Conservation (phyloP, 2,113 vertebrate species). For the Saiga tatarica region DNA sequence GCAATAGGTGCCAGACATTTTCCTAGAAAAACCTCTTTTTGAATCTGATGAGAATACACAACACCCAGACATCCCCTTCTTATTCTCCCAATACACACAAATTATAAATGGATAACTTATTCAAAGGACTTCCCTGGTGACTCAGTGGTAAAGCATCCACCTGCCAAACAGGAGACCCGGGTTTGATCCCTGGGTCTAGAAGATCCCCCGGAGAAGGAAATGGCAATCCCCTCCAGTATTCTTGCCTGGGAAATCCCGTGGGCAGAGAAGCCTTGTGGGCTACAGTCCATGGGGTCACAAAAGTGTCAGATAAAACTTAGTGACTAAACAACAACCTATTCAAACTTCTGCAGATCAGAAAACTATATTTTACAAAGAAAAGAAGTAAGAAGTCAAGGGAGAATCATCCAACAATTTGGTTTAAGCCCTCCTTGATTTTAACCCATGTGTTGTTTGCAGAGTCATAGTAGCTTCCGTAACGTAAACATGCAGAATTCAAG, state of each 20-base stretch:
- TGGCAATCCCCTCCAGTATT: not conserved
- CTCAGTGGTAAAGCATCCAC: not conserved
- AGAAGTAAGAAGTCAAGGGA: not conserved
- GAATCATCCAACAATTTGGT: not conserved
- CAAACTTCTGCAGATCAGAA: not conserved
- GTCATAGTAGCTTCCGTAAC: not conserved
- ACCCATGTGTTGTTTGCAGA: not conserved
- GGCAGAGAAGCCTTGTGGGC: not conserved
- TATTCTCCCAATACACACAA: not conserved
- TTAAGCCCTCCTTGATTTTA: not conserved
- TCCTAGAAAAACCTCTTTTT: not conserved
- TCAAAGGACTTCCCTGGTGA: not conserved
- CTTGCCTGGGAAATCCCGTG: not conserved
- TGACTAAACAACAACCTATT: not conserved
- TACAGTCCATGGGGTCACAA: not conserved
- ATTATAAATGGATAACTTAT: not conserved
- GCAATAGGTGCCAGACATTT: not conserved
- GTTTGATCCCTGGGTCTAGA: not conserved
- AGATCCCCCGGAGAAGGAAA: not conserved
- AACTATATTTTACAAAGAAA: not conserved
- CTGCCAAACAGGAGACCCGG: not conserved
- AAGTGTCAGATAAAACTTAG: not conserved
- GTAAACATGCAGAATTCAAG: not conserved
- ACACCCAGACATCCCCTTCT: accelerated
- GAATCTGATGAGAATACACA: not conserved